phyloP scores from a whole-genome alignment of 2,113 vertebrate species.

The Ursus arctos region DNA sequence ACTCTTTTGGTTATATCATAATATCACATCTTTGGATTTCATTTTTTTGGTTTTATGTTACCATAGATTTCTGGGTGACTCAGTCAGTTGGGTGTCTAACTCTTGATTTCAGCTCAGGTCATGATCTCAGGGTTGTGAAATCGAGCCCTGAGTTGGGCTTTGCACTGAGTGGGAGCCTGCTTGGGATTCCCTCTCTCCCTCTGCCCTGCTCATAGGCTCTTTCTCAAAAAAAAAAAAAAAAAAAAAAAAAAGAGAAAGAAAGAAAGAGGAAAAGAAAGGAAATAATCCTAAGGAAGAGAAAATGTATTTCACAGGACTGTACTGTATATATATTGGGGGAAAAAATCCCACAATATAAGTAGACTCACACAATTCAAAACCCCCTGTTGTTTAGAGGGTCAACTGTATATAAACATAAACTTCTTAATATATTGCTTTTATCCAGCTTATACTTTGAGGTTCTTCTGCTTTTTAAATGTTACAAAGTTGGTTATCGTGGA shows the following conservation, averaged over 20 bases:
- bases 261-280: no score
- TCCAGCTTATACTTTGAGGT: neutral
- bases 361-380: neutral
- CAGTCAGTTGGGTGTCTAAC: neutral
- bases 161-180: neutral
- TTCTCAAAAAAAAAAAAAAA: neutral
- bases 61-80: neutral
- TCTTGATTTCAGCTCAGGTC: neutral
- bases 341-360: neutral
- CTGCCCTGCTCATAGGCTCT: neutral
- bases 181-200: neutral
- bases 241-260: no score
- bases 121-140: neutral
- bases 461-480: conserved; percentile 12
- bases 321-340: neutral
- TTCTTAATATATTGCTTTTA: conserved; percentile 28
- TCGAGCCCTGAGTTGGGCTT: neutral
- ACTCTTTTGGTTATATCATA: neutral
- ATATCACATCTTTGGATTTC: neutral
- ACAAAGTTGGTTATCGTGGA: neutral
- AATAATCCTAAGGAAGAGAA: neutral
- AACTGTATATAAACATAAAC: neutral
- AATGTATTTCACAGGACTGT: neutral
- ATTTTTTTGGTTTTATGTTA: neutral
- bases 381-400: neutral